Evolutionary conservation across 2,113 vertebrate genomes (phyloP), one percentile per base, ranked within the genome.

Genomic region (Herpailurus yagouaroundi): DNA sequence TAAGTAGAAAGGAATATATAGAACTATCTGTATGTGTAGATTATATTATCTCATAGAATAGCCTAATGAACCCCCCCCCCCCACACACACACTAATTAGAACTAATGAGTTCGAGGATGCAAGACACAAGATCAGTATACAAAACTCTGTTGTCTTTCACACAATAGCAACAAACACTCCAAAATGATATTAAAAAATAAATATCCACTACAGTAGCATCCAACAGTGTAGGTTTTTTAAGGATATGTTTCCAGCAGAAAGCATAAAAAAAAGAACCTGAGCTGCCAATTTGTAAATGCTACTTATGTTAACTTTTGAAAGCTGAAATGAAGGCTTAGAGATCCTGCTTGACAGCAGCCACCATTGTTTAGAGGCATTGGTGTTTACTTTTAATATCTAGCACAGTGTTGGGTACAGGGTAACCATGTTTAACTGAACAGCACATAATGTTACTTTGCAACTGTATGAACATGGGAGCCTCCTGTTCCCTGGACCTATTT

Each of bases 1-100:
- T 57, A 48, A 82, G 31, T 91, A 16, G 10, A 90, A 93, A 92
- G 55, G 15, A 91, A 82, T 27, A 96, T 89, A 81, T 74, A 55
- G 52, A 85, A 91, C n/a, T 69, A 1, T 52, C 3, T 92, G n/a
- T 82, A 2, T 19, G 71, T 81, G 25, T 4, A 74, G 36, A 96
- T 41, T 52, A 3, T 23, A 77, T 79, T n/a, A 27, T 52, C 33
- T 89, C 71, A 23, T 60, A 73, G 16, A 86, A 81, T 89, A 60
- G 31, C 1, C 5, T 45, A 69, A 60, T 31, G 50, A 69, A 63
- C 57, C 2, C 16, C 69, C 21, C 41, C 41, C 45, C 45, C 45
- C 45, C 36, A 92, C 27, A 76, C 23, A 66, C 18, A 86, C 50
- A 57, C 55, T 19, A 45, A 0, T n/a, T 57, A 66, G 7, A 77